Evolutionary conservation across 2,888 invertebrate species (phyloP).

Genomic region (Galerucella nymphaeae): DNA sequence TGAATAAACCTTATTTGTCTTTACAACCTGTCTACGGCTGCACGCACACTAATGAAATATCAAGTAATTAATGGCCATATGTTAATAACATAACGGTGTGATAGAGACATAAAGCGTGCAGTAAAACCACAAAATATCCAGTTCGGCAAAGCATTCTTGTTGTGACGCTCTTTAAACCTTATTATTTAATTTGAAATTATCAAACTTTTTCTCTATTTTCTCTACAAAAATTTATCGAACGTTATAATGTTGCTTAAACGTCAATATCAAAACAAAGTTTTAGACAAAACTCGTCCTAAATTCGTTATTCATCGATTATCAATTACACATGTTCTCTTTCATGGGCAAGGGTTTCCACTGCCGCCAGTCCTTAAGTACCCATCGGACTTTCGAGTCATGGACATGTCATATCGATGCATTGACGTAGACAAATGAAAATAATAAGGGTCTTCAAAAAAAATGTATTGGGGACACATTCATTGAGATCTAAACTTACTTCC

Average conservation of each 20-base stretch:
- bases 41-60: slow-evolving; percentile 62
- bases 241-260: slow-evolving; percentile 57
- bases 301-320: slow-evolving; percentile 62
- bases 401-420: background rate
- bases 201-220: too few species aligned
- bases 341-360: slow-evolving; percentile 23
- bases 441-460: background rate
- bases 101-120: slow-evolving; percentile 17
- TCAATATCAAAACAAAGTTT: slow-evolving; percentile 58
- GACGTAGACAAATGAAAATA: background rate
- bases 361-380: background rate
- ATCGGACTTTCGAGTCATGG: background rate
- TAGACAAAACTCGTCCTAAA: slow-evolving; percentile 46
- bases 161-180: too few species aligned
- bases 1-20: background rate
- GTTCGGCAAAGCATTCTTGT: too few species aligned
- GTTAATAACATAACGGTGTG: slow-evolving; percentile 55
- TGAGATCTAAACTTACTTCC: too few species aligned
- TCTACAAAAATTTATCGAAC: too few species aligned
- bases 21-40: slow-evolving; percentile 23
- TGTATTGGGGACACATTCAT: too few species aligned
- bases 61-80: slow-evolving; percentile 63
- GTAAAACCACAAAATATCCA: slow-evolving; percentile 39
- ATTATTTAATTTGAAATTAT: too few species aligned
- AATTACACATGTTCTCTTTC: slow-evolving; percentile 62